Conservation (phyloP, 2,113 vertebrate species). For the Aldabrachelys gigantea region DNA sequence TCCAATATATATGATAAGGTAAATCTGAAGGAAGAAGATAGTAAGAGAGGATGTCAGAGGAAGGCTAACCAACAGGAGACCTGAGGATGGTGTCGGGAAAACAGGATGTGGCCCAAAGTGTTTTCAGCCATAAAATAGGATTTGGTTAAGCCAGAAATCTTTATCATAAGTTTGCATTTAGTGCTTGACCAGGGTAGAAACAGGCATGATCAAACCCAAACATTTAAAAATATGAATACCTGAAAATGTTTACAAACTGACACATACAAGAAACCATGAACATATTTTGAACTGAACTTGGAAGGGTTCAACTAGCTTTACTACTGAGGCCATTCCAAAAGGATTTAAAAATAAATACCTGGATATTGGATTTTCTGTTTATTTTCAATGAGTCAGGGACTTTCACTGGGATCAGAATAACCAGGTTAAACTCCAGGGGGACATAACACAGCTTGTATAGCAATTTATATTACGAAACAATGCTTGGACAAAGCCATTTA, state of each 20-base stretch:
- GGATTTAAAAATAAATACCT: background rate
- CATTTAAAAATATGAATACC: background rate
- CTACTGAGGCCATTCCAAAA: fast-evolving
- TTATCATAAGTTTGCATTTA: background rate
- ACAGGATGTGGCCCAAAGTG: fast-evolving
- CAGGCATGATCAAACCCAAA: background rate
- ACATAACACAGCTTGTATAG: fast-evolving
- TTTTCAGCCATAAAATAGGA: background rate
- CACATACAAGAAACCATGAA: fast-evolving
- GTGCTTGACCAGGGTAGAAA: background rate
- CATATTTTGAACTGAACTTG: background rate
- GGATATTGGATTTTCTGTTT: background rate
- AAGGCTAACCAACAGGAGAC: background rate
- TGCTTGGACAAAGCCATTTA: background rate
- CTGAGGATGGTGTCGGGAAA: background rate
- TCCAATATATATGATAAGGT: background rate
- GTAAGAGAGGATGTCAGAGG: too few relatives aligned
- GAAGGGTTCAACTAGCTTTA: background rate
- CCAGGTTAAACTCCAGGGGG: background rate
- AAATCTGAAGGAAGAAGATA: background rate
- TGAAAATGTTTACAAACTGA: fast-evolving
- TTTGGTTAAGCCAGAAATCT: background rate
- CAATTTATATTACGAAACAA: background rate
- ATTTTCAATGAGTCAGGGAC: background rate
- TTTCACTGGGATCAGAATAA: background rate